phyloP scores from a whole-genome alignment of 2,797 vertebrate species.

The Pampus argenteus region DNA sequence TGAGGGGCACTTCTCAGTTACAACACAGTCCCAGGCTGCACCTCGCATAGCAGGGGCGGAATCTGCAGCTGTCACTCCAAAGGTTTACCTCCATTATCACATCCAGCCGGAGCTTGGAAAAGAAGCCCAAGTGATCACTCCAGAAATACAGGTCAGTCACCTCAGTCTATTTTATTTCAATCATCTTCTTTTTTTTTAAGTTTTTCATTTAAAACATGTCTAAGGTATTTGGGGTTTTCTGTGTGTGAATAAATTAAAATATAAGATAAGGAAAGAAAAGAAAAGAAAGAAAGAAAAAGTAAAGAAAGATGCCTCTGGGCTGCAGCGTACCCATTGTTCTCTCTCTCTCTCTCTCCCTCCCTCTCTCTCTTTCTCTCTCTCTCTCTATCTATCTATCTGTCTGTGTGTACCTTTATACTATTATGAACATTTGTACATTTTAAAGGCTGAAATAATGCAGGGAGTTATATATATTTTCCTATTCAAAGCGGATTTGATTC shows the following conservation, averaged over 20 bases:
- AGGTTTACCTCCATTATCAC: slow-evolving; percentile 72
- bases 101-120: slow-evolving; percentile 66
- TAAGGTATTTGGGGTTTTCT: neutral
- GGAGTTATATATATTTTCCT: accelerated
- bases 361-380: neutral
- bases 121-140: slow-evolving; percentile 53
- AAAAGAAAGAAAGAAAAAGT: slow-evolving; percentile 4
- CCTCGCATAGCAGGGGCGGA: slow-evolving; percentile 78
- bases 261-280: slow-evolving; percentile 24
- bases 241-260: slow-evolving; percentile 7
- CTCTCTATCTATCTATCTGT: neutral
- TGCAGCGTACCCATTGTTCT: slow-evolving; percentile 54
- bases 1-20: slow-evolving; percentile 75
- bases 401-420: neutral
- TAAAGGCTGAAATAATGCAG: neutral
- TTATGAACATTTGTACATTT: slow-evolving; percentile 32
- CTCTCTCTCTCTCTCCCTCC: neutral
- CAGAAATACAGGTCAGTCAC: slow-evolving; percentile 76
- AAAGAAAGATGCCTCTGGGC: slow-evolving; percentile 16
- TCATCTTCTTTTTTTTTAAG: neutral
- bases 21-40: slow-evolving; percentile 74
- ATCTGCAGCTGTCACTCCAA: slow-evolving; percentile 83
- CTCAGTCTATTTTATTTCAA: neutral
- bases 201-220: neutral
- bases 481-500: neutral